Conservation (phyloP, 1,140 invertebrate species). For the Nasonia longicornis region DNA sequence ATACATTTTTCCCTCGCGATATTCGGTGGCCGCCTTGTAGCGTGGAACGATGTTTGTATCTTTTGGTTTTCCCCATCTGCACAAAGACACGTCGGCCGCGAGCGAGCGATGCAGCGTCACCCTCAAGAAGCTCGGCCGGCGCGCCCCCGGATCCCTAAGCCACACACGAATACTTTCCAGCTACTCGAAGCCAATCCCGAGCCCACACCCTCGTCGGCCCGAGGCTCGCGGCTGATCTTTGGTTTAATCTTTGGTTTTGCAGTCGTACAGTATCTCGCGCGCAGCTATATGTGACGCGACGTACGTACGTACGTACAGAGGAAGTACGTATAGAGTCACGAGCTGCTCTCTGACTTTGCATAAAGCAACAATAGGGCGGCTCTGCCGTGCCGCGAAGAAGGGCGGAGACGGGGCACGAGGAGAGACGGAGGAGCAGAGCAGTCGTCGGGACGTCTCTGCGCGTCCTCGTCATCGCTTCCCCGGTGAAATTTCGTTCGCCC, state of each 20-base stretch:
- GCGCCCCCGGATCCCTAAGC: background rate
- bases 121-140: background rate
- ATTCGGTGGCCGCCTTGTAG: background rate
- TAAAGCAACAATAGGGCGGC: slow-evolving; percentile 45
- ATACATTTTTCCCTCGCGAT: background rate
- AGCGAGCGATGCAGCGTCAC: background rate
- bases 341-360: slow-evolving; percentile 38
- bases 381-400: slow-evolving; percentile 20
- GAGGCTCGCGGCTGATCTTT: background rate
- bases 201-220: background rate
- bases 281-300: background rate
- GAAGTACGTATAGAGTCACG: background rate
- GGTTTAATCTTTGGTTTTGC: slow-evolving; percentile 38
- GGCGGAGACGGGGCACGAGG: background rate
- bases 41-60: no score
- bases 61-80: no score
- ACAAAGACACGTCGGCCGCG: background rate
- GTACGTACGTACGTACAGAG: background rate
- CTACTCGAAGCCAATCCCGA: slow-evolving; percentile 10
- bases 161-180: background rate
- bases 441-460: background rate
- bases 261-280: slow-evolving; percentile 20
- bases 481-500: slow-evolving; percentile 34
- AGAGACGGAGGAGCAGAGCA: background rate
- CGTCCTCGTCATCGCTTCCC: slow-evolving; percentile 21